These are phyloP conservation scores for Aspidoscelis tigris DNA, from an alignment of 2,113 vertebrate species.

Conservation along the genomic window DNA sequence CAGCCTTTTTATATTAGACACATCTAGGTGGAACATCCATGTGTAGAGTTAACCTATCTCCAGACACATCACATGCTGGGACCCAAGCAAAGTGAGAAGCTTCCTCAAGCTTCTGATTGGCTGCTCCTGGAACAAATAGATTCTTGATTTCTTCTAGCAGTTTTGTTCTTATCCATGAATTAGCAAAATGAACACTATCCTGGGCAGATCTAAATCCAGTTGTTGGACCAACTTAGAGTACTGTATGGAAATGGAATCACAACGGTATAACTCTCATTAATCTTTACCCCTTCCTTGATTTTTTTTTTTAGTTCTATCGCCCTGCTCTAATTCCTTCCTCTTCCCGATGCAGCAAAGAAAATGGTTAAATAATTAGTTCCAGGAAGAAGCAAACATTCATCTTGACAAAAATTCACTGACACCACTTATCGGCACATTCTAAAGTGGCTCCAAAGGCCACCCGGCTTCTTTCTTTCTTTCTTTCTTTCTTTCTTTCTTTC, in stretches of 20 bases:
- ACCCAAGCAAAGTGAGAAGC: neutral
- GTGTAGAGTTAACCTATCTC: neutral
- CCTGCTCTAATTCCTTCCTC: neutral
- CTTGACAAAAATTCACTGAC: slow-evolving; percentile 36
- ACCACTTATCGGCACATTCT: slow-evolving; percentile 44
- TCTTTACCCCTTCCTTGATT: too few species aligned
- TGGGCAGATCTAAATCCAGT: neutral
- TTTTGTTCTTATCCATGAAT: neutral
- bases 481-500: too few species aligned
- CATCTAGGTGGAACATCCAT: neutral
- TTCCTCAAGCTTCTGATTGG: too few species aligned
- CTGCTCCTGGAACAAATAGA: neutral
- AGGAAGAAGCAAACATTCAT: neutral
- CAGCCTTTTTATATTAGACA: too few species aligned
- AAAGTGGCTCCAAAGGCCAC: neutral
- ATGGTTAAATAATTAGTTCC: slow-evolving; percentile 36
- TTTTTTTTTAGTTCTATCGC: slow-evolving; percentile 17
- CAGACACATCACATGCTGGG: neutral
- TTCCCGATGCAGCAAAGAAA: slow-evolving; percentile 14
- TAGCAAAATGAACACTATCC: neutral
- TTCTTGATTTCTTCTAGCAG: neutral
- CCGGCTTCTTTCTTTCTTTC: slow-evolving; percentile 13
- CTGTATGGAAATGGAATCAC: neutral
- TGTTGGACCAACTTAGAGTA: neutral
- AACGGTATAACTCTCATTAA: neutral